Percentiles rank a stretch among this genome's conserved stretches.
These are phyloP conservation scores for Streptopelia turtur DNA, from an alignment of 2,797 vertebrate species.

Conservation along the genomic window DNA sequence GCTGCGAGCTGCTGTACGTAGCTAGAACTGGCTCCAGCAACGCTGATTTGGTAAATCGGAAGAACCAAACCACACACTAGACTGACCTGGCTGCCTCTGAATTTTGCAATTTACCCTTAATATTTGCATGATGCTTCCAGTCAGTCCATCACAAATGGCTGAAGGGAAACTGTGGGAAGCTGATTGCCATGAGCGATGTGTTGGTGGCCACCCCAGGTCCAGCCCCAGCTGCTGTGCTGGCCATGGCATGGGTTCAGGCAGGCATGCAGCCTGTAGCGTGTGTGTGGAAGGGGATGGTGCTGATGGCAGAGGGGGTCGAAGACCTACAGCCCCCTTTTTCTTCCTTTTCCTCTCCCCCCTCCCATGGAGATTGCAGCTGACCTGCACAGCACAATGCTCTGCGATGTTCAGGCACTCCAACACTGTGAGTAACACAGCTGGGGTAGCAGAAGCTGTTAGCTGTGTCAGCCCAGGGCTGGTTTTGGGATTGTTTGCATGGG, in stretches of 20 bases:
- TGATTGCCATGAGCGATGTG: neutral
- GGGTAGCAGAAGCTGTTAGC: neutral
- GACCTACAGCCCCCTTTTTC: neutral
- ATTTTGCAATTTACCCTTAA: neutral
- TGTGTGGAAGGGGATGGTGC: neutral
- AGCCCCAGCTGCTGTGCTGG: neutral
- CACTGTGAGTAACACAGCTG: neutral
- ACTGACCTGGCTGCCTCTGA: neutral
- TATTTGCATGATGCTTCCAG: neutral
- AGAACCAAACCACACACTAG: neutral
- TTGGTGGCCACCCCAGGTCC: neutral
- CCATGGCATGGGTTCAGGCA: fast-evolving
- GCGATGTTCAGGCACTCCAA: neutral
- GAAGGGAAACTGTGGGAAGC: neutral
- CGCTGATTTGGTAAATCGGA: neutral
- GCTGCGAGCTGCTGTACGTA: fast-evolving
- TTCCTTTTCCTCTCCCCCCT: neutral
- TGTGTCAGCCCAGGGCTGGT: neutral
- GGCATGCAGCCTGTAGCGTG: neutral
- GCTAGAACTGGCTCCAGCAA: neutral
- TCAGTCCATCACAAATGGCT: neutral
- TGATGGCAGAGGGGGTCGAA: neutral
- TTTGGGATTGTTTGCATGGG: fast-evolving
- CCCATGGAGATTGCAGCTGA: neutral
- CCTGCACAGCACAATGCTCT: neutral